Base-by-base conservation (phyloP, 2,888 invertebrate species). In the Phania funesta region DNA sequence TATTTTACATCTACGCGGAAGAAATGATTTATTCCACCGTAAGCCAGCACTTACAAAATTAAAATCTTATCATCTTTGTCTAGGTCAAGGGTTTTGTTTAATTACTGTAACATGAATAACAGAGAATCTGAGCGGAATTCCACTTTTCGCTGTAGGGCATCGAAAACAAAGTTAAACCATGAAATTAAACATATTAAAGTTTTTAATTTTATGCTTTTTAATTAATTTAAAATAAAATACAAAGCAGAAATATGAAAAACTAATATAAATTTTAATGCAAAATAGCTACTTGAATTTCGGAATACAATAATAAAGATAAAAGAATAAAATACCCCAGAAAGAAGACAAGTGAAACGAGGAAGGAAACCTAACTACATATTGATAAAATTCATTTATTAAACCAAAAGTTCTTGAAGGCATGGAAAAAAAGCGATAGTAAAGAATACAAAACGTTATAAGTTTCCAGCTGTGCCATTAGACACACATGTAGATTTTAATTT, bases 281-380 rank as follows among this genome's bases (percentile, higher is more conserved):
- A 80, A 67, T 71, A 71, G 80, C 80, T 80, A 71, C 80, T 80
- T 80, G 80, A 80, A 80, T 80, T 80, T 80, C 75, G 80, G 74
- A 74, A 80, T 74, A 80, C 38, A 80, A 75, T 75, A 80, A 48
- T 32, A 48, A 44, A 16, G 8, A 65, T 32, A 48, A 44, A 16
- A 8, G 58, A 16, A 62, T 46, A 56, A 5, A 46, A 46, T 44
- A 44, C 16, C 7, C 5, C 35, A 48, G 20, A 22, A 52, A 38
- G 18, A 71, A n/a, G 32, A 64, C 32, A 41, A 32, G 11, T 3
- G 11, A 50, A 16, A 11, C 48, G 24, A 18, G 29, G 20, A 80
- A 74, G 54, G n/a, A n/a, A n/a, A n/a, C n/a, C n/a, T n/a, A n/a
- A n/a, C n/a, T n/a, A 52, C 52, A 24, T 26, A 46, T 35, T 60